phyloP scores from a whole-genome alignment of 2,888 invertebrate species.

The Augiades crinisus region DNA sequence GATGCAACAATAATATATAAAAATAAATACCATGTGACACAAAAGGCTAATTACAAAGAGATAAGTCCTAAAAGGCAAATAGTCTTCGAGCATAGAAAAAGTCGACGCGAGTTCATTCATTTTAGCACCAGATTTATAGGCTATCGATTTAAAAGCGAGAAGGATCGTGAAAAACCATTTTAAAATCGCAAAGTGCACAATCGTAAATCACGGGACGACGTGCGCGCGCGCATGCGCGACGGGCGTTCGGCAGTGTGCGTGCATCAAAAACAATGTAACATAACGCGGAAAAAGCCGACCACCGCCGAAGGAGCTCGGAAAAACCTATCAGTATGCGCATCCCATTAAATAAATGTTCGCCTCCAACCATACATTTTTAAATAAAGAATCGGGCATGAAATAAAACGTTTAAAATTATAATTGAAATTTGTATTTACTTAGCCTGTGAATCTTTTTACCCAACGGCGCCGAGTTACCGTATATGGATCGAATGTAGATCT shows the following conservation, averaged over 20 bases:
- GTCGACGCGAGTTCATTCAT: constrained; percentile 64
- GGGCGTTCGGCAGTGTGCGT: constrained; percentile 41
- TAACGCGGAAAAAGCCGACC: constrained; percentile 71
- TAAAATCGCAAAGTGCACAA: constrained; percentile 60
- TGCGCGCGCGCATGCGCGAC: constrained; percentile 41
- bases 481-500: constrained; percentile 66
- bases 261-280: constrained; percentile 64
- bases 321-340: constrained; percentile 76
- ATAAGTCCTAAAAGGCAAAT: constrained; percentile 10
- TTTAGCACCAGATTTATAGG: constrained; percentile 76
- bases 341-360: constrained; percentile 60
- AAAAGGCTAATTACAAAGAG: constrained; percentile 12
- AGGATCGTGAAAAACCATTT: constrained; percentile 62
- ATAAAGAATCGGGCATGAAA: constrained; percentile 67
- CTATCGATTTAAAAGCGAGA: constrained; percentile 62
- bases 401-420: constrained; percentile 73
- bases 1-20: too few species aligned
- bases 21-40: constrained; percentile 7
- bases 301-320: constrained; percentile 63
- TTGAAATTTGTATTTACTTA: constrained; percentile 79
- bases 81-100: constrained; percentile 45
- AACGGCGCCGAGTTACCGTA: constrained; percentile 63
- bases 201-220: constrained; percentile 65
- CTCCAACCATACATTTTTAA: constrained; percentile 54
- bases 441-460: constrained; percentile 56